These are phyloP conservation scores for Copsychus sechellarum DNA, from an alignment of 2,113 vertebrate genomes.

Conservation along the genomic window DNA sequence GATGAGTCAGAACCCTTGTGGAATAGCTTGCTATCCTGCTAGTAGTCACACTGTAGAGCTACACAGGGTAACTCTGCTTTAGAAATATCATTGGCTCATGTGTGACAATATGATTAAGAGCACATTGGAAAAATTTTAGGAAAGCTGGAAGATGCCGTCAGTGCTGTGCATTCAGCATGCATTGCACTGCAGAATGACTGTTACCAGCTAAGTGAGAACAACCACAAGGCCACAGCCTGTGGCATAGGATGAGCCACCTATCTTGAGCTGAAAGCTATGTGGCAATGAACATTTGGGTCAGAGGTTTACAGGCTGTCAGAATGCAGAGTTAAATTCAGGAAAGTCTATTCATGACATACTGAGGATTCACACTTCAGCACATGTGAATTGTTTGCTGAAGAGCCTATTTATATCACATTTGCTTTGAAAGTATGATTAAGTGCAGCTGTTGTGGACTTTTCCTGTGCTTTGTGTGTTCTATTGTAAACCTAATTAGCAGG, in stretches of 20 bases:
- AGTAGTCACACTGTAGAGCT: background rate
- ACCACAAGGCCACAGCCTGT: background rate
- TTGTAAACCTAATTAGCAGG: background rate
- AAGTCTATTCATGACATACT: fast-evolving
- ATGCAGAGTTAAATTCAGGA: background rate
- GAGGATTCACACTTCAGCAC: background rate
- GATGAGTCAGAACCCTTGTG: background rate
- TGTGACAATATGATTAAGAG: background rate
- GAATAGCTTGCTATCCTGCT: background rate
- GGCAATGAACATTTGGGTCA: background rate
- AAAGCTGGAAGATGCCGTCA: background rate
- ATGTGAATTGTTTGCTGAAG: background rate
- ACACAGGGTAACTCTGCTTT: background rate
- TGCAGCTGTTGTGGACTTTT: background rate
- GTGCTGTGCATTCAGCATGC: background rate
- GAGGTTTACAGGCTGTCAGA: background rate
- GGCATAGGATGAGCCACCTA: background rate
- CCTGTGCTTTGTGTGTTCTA: background rate
- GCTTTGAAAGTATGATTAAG: background rate
- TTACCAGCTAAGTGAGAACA: background rate
- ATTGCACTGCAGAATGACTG: fast-evolving
- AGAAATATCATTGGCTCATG: background rate
- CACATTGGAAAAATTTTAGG: background rate
- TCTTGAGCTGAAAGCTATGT: background rate
- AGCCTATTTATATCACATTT: background rate